These are phyloP conservation scores for Gonatopus flavifemur DNA, from an alignment of 1,140 invertebrate genomes.

Conservation along the genomic window DNA sequence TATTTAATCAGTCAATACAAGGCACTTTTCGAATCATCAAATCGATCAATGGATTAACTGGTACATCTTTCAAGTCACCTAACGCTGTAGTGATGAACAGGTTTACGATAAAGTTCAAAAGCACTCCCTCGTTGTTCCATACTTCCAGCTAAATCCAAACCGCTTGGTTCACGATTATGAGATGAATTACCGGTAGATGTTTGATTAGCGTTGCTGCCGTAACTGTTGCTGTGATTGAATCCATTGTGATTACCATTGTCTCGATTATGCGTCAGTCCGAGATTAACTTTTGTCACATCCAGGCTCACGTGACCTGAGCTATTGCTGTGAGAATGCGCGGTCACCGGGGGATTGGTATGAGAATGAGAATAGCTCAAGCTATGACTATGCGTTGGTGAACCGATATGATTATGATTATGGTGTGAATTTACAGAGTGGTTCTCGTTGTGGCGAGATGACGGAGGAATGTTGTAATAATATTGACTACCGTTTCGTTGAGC, in stretches of 20 bases:
- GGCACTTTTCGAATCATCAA: too few species aligned
- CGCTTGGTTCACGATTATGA: conserved; percentile 62
- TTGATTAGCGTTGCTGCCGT: conserved; percentile 30
- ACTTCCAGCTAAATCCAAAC: conserved; percentile 76
- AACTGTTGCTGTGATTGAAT: conserved; percentile 44
- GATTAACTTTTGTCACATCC: conserved; percentile 51
- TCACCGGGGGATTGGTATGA: conserved; percentile 58
- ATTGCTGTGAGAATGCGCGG: conserved; percentile 57
- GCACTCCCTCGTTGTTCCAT: conserved; percentile 91
- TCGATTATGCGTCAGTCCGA: conserved; percentile 57
- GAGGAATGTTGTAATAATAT: conserved; percentile 66
- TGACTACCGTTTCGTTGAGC: conserved; percentile 54
- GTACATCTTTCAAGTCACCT: too few species aligned
- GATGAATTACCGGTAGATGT: conserved; percentile 19
- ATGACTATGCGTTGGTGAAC: conserved; percentile 48
- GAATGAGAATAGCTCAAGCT: conserved; percentile 59
- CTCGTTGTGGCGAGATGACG: conserved; percentile 53
- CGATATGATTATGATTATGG: conserved; percentile 57
- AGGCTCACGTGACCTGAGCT: conserved; percentile 52
- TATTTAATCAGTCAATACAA: too few species aligned
- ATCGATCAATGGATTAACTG: too few species aligned
- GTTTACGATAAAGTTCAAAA: conserved; percentile 92
- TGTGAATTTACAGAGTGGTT: conserved; percentile 51
- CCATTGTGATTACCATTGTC: conserved; percentile 51
- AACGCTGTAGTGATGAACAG: conserved; percentile 74